Percentiles rank a stretch among this genome's conserved stretches.
Evolutionary conservation across 2,113 vertebrate genomes (phyloP).

Genomic region (Pipa parva): DNA sequence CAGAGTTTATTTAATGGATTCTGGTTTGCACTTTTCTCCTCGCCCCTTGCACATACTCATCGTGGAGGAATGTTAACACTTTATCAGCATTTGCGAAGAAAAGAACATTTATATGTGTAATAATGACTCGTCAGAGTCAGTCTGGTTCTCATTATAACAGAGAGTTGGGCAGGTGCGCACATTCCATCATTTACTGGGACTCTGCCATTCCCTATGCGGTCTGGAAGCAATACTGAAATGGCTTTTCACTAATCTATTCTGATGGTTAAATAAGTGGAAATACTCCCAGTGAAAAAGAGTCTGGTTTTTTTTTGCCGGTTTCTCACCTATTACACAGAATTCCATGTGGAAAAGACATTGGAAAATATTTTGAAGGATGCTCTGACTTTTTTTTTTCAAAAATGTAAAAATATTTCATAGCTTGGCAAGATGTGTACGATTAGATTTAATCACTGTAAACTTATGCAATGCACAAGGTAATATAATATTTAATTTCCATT

Average conservation of each 20-base stretch:
- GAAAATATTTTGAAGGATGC: slow-evolving; percentile 33
- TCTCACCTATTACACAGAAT: slow-evolving; percentile 19
- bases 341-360: slow-evolving; percentile 35
- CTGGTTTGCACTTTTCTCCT: background rate
- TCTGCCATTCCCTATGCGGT: slow-evolving; percentile 25
- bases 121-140: background rate
- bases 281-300: slow-evolving; percentile 26
- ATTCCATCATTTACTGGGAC: slow-evolving; percentile 20
- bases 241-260: slow-evolving; percentile 32
- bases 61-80: background rate
- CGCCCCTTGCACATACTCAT: background rate
- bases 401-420: slow-evolving; percentile 31
- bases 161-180: slow-evolving; percentile 14
- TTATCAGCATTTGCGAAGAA: slow-evolving; percentile 3
- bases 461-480: slow-evolving; percentile 8
- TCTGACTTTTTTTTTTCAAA: slow-evolving; percentile 22
- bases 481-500: background rate
- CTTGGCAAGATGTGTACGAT: slow-evolving; percentile 16
- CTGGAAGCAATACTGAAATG: slow-evolving; percentile 32
- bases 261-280: slow-evolving; percentile 36
- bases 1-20: background rate
- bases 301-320: slow-evolving; percentile 23
- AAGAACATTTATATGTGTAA: slow-evolving; percentile 18
- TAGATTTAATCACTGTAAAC: slow-evolving; percentile 4
- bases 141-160: slow-evolving; percentile 21